Percentiles rank a stretch among this genome's conserved stretches.
phyloP scores from a whole-genome alignment of 1,140 invertebrate genomes.

The Dendroctonus valens region DNA sequence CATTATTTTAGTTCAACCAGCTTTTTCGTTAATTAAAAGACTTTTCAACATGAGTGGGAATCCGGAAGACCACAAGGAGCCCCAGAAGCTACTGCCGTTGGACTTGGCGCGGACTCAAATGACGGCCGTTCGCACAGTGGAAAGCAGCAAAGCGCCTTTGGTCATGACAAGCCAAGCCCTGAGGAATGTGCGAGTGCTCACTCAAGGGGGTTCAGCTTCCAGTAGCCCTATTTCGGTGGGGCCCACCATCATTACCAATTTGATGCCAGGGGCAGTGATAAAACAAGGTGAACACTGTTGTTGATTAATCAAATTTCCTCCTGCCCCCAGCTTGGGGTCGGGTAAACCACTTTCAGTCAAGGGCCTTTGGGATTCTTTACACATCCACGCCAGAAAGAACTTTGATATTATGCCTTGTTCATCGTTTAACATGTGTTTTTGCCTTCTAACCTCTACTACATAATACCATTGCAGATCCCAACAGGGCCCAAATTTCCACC shows the following conservation, averaged over 20 bases:
- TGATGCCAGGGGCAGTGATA: constrained; percentile 46
- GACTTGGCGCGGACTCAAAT: constrained; percentile 47
- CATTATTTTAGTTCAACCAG: not conserved
- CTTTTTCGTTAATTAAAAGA: constrained; percentile 13
- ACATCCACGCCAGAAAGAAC: no score
- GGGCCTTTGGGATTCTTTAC: no score
- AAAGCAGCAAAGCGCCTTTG: constrained; percentile 44
- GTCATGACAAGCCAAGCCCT: constrained; percentile 45
- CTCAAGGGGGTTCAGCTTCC: constrained; percentile 36
- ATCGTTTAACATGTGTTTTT: no score
- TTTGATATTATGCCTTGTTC: no score
- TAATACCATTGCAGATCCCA: constrained; percentile 38
- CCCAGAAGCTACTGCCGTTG: constrained; percentile 45
- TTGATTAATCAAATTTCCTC: no score
- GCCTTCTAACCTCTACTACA: no score
- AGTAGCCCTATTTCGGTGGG: constrained; percentile 36
- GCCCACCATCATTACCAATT: constrained; percentile 47
- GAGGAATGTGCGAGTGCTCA: constrained; percentile 46
- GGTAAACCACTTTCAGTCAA: no score
- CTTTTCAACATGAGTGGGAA: constrained; percentile 47
- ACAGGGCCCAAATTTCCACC: constrained; percentile 39
- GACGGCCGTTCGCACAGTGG: constrained; percentile 41
- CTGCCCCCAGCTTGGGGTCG: no score
- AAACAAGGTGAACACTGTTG: constrained; percentile 42
- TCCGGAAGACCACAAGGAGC: constrained; percentile 48